Conservation (phyloP, 1,140 invertebrate species). For the Leptinotarsa texana region DNA sequence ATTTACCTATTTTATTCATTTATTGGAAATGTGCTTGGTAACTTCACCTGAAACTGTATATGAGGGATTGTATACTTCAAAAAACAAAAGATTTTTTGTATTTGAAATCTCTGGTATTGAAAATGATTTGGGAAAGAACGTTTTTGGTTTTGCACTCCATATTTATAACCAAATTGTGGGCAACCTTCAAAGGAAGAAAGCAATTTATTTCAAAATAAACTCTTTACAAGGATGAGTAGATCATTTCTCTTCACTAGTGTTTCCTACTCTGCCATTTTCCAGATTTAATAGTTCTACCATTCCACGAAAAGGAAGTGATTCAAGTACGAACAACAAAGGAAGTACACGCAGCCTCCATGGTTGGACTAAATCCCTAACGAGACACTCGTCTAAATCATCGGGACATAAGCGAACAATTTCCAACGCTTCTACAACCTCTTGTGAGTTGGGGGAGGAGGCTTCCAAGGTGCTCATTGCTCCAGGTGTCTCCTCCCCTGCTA, state of each 20-base stretch:
- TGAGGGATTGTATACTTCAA: no score
- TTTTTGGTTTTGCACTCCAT: no score
- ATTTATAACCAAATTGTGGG: no score
- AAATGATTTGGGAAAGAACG: no score
- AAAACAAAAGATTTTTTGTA: no score
- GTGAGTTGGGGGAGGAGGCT: constrained; percentile 54
- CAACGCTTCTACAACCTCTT: constrained; percentile 44
- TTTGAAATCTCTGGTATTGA: no score
- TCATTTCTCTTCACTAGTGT: background rate
- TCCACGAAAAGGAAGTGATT: constrained; percentile 48
- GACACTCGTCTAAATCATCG: constrained; percentile 26
- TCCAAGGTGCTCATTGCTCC: constrained; percentile 38
- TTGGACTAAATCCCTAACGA: constrained; percentile 45
- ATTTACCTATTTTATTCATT: no score
- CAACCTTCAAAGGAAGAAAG: no score
- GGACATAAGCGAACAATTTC: constrained; percentile 42
- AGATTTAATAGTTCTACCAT: constrained; percentile 47
- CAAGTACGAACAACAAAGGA: constrained; percentile 42
- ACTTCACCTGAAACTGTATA: no score
- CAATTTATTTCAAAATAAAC: no score
- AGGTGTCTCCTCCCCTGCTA: constrained; percentile 48
- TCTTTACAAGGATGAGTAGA: no score
- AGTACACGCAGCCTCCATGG: constrained; percentile 39
- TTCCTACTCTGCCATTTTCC: constrained; percentile 12
- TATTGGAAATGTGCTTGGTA: no score